Percentiles rank a stretch among this genome's conserved stretches.
phyloP scores from a whole-genome alignment of 2,797 vertebrate genomes.

The Acrossocheilus fasciatus region DNA sequence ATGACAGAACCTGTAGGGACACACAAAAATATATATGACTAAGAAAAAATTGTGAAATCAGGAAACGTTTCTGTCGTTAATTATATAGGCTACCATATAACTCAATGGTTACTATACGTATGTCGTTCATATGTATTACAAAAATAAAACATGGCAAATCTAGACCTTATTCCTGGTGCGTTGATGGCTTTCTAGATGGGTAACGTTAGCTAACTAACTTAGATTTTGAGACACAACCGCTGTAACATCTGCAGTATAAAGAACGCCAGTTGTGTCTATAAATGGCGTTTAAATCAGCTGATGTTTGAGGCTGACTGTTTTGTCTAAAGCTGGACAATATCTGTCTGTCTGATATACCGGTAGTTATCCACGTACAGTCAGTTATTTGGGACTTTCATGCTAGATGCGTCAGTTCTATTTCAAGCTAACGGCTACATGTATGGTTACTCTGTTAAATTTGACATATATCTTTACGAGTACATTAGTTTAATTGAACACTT shows the following conservation, averaged over 20 bases:
- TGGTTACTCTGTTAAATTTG: background rate
- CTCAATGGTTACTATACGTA: background rate
- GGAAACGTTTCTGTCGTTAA: background rate
- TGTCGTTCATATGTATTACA: background rate
- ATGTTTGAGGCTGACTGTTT: background rate
- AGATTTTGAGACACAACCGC: background rate
- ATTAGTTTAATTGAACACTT: slow-evolving; percentile 54
- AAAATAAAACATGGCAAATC: background rate
- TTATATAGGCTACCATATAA: background rate
- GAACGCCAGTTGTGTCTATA: background rate
- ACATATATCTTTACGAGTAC: slow-evolving; percentile 13
- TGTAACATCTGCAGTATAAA: background rate
- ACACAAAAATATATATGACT: background rate
- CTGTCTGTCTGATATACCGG: background rate
- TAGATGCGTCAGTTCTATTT: slow-evolving; percentile 19
- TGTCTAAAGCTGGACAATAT: background rate
- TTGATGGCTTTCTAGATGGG: background rate
- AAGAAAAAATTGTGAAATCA: background rate
- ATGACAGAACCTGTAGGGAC: slow-evolving; percentile 89
- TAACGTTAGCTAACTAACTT: background rate
- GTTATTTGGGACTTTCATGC: background rate
- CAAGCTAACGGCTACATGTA: slow-evolving; percentile 35
- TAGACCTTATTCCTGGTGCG: background rate
- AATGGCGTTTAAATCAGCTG: background rate
- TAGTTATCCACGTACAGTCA: background rate